Conservation (phyloP, 1,140 invertebrate genomes). For the Drosophila sucinea region DNA sequence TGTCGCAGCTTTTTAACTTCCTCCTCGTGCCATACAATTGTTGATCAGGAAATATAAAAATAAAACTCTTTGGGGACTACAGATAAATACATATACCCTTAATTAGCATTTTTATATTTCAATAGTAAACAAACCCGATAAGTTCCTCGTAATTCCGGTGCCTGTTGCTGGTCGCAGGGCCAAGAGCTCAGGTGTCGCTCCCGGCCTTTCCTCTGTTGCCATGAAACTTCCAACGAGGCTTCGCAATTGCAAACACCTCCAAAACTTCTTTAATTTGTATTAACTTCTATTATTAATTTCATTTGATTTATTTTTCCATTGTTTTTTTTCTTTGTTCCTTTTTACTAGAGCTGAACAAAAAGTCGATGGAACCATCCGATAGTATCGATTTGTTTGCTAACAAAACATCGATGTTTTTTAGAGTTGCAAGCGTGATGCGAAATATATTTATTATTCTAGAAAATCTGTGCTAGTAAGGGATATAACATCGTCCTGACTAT, state of each 20-base stretch:
- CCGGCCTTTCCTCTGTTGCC: conserved; percentile 11
- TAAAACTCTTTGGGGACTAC: too few relatives aligned
- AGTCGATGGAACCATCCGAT: background rate
- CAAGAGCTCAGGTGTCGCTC: conserved; percentile 1
- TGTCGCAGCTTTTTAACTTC: too few relatives aligned
- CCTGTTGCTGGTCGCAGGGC: background rate
- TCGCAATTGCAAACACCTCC: conserved; percentile 4
- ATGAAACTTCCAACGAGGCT: background rate
- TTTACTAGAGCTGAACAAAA: background rate
- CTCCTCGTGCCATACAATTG: too few relatives aligned
- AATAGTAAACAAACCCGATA: background rate
- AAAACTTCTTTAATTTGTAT: background rate
- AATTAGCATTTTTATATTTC: too few relatives aligned
- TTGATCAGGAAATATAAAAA: too few relatives aligned
- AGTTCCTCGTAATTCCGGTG: background rate
- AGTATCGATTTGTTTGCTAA: background rate
- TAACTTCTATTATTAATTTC: background rate
- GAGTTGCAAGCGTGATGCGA: too few relatives aligned
- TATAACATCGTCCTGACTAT: too few relatives aligned
- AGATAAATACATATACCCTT: too few relatives aligned
- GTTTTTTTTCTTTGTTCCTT: background rate
- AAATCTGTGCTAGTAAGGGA: too few relatives aligned
- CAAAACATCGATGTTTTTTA: too few relatives aligned
- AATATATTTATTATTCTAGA: too few relatives aligned
- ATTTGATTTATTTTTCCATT: background rate